Conservation (phyloP, 2,797 vertebrate species). For the Microctenopoma steveboyesi region DNA sequence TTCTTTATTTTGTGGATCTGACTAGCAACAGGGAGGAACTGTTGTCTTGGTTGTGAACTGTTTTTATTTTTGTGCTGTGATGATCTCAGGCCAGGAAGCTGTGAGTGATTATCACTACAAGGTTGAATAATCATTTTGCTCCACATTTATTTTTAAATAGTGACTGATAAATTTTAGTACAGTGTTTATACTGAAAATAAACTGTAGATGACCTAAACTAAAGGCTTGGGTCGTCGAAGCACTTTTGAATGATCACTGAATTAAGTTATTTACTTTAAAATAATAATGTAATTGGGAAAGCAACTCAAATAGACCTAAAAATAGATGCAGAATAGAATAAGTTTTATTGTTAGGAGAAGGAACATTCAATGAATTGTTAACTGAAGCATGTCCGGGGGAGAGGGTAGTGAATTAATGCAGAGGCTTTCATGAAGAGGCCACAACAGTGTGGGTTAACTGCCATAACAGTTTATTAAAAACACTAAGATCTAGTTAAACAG, state of each 20-base stretch:
- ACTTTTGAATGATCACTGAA: constrained; percentile 30
- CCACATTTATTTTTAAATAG: constrained; percentile 25
- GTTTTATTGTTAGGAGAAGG: too few relatives aligned
- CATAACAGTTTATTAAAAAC: too few relatives aligned
- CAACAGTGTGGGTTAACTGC: too few relatives aligned
- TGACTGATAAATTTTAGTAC: constrained; percentile 29
- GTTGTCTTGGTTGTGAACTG: constrained; percentile 39
- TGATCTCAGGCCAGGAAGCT: constrained; percentile 52
- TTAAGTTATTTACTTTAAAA: constrained; percentile 6
- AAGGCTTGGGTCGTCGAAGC: constrained; percentile 13
- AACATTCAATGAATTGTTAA: too few relatives aligned
- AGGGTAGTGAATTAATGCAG: too few relatives aligned
- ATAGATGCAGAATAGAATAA: background rate
- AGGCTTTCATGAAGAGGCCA: too few relatives aligned
- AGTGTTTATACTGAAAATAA: constrained; percentile 29
- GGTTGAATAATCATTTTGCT: constrained; percentile 43
- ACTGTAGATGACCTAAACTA: constrained; percentile 37
- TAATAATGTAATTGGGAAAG: background rate
- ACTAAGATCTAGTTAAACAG: too few relatives aligned
- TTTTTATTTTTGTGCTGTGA: constrained; percentile 42
- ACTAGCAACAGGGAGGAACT: constrained; percentile 46
- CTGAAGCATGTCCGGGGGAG: too few relatives aligned
- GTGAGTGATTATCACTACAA: constrained; percentile 39
- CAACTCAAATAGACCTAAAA: background rate
- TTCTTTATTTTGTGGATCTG: constrained; percentile 28